Base-by-base conservation (phyloP, 2,797 vertebrate species). In the Etheostoma nigrum region DNA sequence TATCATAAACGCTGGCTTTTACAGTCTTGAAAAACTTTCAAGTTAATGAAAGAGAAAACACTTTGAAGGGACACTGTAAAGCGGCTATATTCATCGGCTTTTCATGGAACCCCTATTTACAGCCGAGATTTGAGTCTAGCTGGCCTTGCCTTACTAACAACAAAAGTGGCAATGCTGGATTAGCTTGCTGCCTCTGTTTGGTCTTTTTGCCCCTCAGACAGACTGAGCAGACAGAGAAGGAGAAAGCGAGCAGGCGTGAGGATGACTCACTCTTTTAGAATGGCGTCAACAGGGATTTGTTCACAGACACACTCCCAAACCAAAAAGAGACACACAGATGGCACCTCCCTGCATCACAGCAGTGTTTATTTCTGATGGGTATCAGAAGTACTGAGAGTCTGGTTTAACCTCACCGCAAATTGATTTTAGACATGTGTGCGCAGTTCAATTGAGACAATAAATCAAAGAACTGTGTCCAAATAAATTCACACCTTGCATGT, bases 241-340 rank as follows among this genome's bases (percentile, higher is more conserved):
- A 59, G 76, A 81, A 59, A 67, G 82, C n/a, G 48, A 79, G 83
- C 76, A 73, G 84, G 82, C 66, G 63, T 48, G 75, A 83, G 80
- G 79, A 86, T 93, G 91, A 93, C 82, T 93, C 92, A 92, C 76
- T 86, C 82, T 54, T 88, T 84, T 53, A 83, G 85, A 86, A 86
- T 80, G 85, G 86, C 72, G 69, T 89, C 84, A 79, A 87, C 81
- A 68, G 70, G 82, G 78, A 89, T 86, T 78, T 78, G 82, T 88
- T 88, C 81, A 75, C 85, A 87, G 84, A 86, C 84, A 67, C 78
- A 68, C 61, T 79, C 79, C 62, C 68, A 16, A 77, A 81, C 77
- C 75, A 70, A 79, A 86, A 84, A 74, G 61, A 89, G 74, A 86
- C 70, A 59, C 87, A 85, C 91, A 93, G 91, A 93, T 93, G 91